These are phyloP conservation scores for Leucania comma DNA, from an alignment of 2,888 invertebrate species.

Conservation along the genomic window DNA sequence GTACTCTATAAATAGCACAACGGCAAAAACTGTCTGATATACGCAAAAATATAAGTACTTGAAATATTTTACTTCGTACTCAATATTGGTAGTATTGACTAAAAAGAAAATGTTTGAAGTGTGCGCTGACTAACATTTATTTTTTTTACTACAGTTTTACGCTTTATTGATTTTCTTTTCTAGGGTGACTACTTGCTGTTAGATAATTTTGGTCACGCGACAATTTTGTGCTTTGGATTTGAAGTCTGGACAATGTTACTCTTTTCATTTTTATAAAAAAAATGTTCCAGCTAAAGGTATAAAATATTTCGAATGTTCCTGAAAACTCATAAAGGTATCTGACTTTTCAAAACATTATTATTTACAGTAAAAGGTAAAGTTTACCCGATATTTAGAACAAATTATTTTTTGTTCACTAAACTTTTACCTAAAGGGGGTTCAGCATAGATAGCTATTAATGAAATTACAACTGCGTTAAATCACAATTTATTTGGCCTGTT, in stretches of 20 bases:
- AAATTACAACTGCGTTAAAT: slow-evolving; percentile 74
- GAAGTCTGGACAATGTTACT: neutral
- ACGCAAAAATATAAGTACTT: neutral
- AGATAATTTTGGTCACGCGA: slow-evolving; percentile 53
- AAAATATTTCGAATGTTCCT: neutral
- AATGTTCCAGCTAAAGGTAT: neutral
- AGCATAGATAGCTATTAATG: slow-evolving; percentile 67
- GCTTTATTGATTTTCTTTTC: slow-evolving; percentile 43
- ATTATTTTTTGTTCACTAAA: slow-evolving; percentile 36
- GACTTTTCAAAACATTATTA: neutral
- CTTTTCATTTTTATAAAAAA: slow-evolving; percentile 2
- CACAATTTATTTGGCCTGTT: slow-evolving; percentile 77
- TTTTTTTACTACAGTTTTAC: slow-evolving; percentile 14
- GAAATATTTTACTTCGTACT: neutral
- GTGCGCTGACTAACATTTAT: neutral
- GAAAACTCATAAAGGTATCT: neutral
- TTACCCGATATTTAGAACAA: slow-evolving; percentile 16
- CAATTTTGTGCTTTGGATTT: slow-evolving; percentile 14
- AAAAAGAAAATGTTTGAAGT: neutral
- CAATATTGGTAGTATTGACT: neutral
- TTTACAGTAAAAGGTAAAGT: slow-evolving; percentile 11
- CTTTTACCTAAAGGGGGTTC: slow-evolving; percentile 47
- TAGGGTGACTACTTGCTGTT: slow-evolving; percentile 8
- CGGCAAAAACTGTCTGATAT: neutral
- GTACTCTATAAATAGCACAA: neutral